phyloP scores from a whole-genome alignment of 2,888 invertebrate species.

The Lacanobia wlatinum region DNA sequence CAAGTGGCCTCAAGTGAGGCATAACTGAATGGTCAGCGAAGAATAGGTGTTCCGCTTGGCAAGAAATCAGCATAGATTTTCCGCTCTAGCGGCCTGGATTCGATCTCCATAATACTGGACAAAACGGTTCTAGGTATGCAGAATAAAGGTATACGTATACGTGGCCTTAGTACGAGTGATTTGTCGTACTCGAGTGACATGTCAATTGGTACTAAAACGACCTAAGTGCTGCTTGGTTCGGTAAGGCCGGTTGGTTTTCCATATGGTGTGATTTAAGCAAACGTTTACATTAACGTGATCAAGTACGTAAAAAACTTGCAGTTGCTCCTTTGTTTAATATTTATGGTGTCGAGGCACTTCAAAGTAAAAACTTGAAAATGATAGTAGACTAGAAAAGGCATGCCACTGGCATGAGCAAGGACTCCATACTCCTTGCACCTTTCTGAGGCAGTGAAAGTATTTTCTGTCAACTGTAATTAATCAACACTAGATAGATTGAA shows the following conservation, averaged over 20 bases:
- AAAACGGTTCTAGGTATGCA: background rate
- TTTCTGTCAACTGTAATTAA: too few species aligned
- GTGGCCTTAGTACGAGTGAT: background rate
- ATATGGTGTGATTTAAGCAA: too few species aligned
- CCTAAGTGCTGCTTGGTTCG: background rate
- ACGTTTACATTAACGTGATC: too few species aligned
- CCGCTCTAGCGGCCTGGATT: background rate
- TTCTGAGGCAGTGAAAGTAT: background rate
- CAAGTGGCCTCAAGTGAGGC: slow-evolving; percentile 9
- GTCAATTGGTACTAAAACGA: background rate
- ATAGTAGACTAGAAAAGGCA: background rate
- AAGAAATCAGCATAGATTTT: slow-evolving; percentile 23
- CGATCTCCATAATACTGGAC: background rate
- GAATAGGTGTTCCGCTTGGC: slow-evolving; percentile 28
- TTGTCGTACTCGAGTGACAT: background rate
- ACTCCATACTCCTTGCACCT: background rate
- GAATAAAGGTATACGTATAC: background rate
- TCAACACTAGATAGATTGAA: too few species aligned
- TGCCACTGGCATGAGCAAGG: background rate
- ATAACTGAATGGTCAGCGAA: slow-evolving; percentile 34
- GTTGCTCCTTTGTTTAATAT: too few species aligned
- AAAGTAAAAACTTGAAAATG: background rate
- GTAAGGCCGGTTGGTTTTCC: too few species aligned
- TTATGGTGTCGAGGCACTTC: too few species aligned
- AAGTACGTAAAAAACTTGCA: too few species aligned